Percentiles rank a stretch among this genome's conserved stretches.
phyloP scores from a whole-genome alignment of 2,113 vertebrate species.

The Scomber scombrus region DNA sequence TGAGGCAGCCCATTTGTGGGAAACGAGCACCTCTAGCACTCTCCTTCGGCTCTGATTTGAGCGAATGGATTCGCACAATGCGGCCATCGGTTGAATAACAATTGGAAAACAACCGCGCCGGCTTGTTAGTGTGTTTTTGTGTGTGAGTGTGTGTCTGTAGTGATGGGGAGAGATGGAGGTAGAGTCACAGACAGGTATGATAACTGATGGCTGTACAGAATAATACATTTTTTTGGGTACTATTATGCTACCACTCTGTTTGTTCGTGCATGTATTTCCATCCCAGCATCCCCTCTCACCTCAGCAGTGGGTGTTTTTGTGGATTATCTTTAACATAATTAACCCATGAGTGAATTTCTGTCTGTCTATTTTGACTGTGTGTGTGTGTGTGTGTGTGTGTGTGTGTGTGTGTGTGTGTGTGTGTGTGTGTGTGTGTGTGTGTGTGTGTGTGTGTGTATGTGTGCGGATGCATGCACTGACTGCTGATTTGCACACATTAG shows the following conservation, averaged over 20 bases:
- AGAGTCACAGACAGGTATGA: not conserved
- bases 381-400: not conserved
- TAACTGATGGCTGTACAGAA: slow-evolving; percentile 7
- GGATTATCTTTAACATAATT: slow-evolving; percentile 34
- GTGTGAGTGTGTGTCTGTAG: not conserved
- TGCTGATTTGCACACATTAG: slow-evolving; percentile 22
- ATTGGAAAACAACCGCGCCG: slow-evolving; percentile 19
- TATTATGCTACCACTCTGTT: slow-evolving; percentile 11
- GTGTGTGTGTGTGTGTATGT: slow-evolving; percentile 2
- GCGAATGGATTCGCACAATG: slow-evolving; percentile 63
- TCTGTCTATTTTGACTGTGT: slow-evolving; percentile 3
- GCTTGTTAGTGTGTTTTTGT: slow-evolving; percentile 12
- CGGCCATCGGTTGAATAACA: slow-evolving; percentile 68
- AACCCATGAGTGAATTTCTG: slow-evolving; percentile 13
- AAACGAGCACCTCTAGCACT: slow-evolving; percentile 61
- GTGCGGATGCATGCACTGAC: not conserved
- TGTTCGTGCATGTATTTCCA: slow-evolving; percentile 24
- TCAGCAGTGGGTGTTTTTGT: slow-evolving; percentile 24
- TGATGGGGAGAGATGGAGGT: not conserved
- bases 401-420: slow-evolving; percentile 3
- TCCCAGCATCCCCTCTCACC: slow-evolving; percentile 3
- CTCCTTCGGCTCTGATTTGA: slow-evolving; percentile 64
- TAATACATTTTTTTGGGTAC: not conserved
- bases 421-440: slow-evolving; percentile 4
- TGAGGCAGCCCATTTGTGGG: slow-evolving; percentile 63